A percentile compares a stretch with the other conserved stretches of the same genome.
Evolutionary conservation across 2,888 invertebrate species (phyloP).

Genomic region (Pandemis corylana): DNA sequence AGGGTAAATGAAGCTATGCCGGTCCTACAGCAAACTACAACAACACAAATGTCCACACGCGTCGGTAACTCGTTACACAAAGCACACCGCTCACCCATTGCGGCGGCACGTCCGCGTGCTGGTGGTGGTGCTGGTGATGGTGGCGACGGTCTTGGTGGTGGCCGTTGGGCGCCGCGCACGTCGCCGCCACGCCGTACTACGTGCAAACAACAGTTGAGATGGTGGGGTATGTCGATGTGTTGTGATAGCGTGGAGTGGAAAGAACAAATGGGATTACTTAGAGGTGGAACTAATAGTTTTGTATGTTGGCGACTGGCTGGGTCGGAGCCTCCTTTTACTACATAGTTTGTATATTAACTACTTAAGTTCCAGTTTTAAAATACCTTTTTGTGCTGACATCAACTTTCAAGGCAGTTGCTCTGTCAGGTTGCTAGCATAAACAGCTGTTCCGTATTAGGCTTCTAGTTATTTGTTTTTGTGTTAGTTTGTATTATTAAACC

Average conservation of each 20-base stretch:
- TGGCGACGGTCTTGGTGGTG: constrained; percentile 78
- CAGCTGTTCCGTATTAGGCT: too few species aligned
- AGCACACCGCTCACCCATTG: constrained; percentile 63
- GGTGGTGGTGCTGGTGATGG: constrained; percentile 70
- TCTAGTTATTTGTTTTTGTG: too few species aligned
- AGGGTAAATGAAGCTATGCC: not conserved
- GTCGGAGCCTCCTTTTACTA: too few species aligned
- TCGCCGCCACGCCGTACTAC: constrained; percentile 83
- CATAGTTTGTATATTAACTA: too few species aligned
- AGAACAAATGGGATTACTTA: too few species aligned
- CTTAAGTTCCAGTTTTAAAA: too few species aligned
- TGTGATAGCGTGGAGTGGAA: not conserved
- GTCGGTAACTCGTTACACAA: constrained; percentile 1
- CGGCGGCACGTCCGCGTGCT: constrained; percentile 81
- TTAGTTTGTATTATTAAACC: too few species aligned
- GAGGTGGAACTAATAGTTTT: too few species aligned
- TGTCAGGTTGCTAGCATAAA: too few species aligned
- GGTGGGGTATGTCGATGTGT: constrained; percentile 14
- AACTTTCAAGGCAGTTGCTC: too few species aligned
- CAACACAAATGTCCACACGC: not conserved
- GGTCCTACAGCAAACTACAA: not conserved
- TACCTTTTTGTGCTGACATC: too few species aligned
- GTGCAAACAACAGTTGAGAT: constrained; percentile 46
- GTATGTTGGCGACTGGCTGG: too few species aligned
- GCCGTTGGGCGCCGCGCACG: constrained; percentile 78